These are phyloP conservation scores for Penaeus japonicus DNA, from an alignment of 1,140 invertebrate genomes.

Conservation along the genomic window DNA sequence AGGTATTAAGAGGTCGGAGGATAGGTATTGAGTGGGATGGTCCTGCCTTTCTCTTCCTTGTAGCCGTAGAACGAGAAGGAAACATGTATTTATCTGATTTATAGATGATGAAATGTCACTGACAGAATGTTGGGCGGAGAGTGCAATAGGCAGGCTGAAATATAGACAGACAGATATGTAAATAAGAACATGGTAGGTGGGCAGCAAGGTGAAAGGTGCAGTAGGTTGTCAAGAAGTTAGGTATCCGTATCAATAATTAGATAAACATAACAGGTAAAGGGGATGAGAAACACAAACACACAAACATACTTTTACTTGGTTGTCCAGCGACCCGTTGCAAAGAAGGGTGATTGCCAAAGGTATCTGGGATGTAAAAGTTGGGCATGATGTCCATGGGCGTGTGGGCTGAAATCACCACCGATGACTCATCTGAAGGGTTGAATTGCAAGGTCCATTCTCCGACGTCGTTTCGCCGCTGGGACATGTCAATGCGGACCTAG, in stretches of 20 bases:
- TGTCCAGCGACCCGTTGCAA: constrained; percentile 22
- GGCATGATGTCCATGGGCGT: constrained; percentile 30
- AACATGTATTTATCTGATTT: too few species aligned
- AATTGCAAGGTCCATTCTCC: constrained; percentile 33
- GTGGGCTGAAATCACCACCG: not conserved
- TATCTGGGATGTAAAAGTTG: constrained; percentile 27
- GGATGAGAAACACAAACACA: too few species aligned
- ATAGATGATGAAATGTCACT: too few species aligned
- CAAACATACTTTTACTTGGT: constrained; percentile 14
- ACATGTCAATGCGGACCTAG: constrained; percentile 23
- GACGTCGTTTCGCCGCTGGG: not conserved
- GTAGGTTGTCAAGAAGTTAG: too few species aligned
- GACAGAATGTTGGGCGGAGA: too few species aligned
- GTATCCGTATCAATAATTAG: not conserved
- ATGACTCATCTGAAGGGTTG: not conserved
- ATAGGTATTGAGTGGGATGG: too few species aligned
- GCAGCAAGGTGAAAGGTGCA: too few species aligned
- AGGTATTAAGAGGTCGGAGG: not conserved
- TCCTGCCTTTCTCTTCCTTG: too few species aligned
- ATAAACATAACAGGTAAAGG: not conserved
- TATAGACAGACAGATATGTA: too few species aligned
- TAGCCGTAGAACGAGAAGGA: too few species aligned
- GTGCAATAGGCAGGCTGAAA: too few species aligned
- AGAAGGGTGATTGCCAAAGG: constrained; percentile 10
- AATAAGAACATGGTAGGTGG: too few species aligned